Conservation (phyloP, 2,797 vertebrate genomes). For the Phylloscopus collybita region DNA sequence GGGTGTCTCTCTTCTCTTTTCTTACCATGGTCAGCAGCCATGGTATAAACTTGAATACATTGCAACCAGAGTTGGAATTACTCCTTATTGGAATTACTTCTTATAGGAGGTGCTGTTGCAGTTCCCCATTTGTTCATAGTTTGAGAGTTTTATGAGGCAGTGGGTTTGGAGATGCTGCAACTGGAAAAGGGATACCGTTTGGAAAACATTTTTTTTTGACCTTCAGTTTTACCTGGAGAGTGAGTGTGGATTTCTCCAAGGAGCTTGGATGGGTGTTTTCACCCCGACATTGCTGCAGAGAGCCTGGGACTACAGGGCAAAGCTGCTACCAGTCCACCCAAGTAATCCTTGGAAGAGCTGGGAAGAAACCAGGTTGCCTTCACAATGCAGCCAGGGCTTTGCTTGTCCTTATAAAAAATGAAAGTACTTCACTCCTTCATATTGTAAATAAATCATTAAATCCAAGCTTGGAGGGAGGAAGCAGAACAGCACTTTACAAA, state of each 20-base stretch:
- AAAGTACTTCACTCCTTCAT: slow-evolving; percentile 3
- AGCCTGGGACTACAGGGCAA: background rate
- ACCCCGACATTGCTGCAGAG: background rate
- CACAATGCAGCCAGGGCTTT: background rate
- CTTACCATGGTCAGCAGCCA: background rate
- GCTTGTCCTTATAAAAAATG: background rate
- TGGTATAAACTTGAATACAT: background rate
- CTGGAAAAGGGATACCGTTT: background rate
- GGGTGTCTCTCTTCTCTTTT: background rate
- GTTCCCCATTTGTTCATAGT: background rate
- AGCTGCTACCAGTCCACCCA: background rate
- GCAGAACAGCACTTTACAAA: background rate
- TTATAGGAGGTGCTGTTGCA: background rate
- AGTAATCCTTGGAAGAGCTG: background rate
- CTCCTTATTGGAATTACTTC: background rate
- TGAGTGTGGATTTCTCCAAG: background rate
- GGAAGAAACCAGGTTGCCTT: background rate
- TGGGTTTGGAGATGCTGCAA: background rate
- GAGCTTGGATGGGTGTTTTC: background rate
- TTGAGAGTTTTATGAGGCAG: slow-evolving; percentile 10
- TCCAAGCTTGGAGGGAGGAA: background rate
- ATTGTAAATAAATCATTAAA: slow-evolving; percentile 41
- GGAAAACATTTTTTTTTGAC: slow-evolving; percentile 15
- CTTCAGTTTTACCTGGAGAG: background rate
- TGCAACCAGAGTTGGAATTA: background rate